Percentiles rank a stretch among this genome's conserved stretches.
Conservation (phyloP, 2,113 vertebrate species). For the Megaceryle torquata region DNA sequence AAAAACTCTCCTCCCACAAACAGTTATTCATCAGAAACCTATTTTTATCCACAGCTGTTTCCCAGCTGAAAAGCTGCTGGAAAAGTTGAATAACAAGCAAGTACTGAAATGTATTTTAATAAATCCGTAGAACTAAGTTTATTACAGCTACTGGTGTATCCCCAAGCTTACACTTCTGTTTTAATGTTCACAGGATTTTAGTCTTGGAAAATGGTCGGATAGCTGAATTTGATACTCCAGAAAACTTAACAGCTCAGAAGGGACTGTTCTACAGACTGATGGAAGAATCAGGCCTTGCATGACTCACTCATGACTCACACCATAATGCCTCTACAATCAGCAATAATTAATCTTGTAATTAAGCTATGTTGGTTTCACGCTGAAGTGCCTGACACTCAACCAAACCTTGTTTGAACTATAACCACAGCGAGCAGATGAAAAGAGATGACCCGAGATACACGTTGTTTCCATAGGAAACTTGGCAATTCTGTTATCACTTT, state of each 20-base stretch:
- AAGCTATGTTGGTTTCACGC: neutral
- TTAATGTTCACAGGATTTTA: slow-evolving; percentile 80
- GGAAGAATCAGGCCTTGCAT: slow-evolving; percentile 86
- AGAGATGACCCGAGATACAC: neutral
- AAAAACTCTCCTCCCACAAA: neutral
- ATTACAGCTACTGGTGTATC: neutral
- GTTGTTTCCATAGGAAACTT: neutral
- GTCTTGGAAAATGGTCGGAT: slow-evolving; percentile 90
- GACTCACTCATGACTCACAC: neutral
- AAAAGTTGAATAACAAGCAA: neutral
- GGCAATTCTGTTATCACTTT: neutral
- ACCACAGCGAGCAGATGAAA: neutral
- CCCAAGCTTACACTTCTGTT: neutral
- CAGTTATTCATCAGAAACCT: neutral
- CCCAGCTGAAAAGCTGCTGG: neutral
- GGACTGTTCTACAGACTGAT: slow-evolving; percentile 91
- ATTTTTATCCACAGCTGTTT: neutral
- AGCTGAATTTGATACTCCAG: slow-evolving; percentile 86
- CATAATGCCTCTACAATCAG: neutral
- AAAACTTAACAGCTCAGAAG: slow-evolving; percentile 82
- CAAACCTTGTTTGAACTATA: neutral
- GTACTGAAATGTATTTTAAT: neutral
- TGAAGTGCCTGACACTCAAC: neutral
- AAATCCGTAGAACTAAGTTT: neutral
- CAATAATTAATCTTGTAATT: slow-evolving; percentile 17